phyloP scores from a whole-genome alignment of 1,140 invertebrate species.

The Scaptodrosophila lebanonensis region DNA sequence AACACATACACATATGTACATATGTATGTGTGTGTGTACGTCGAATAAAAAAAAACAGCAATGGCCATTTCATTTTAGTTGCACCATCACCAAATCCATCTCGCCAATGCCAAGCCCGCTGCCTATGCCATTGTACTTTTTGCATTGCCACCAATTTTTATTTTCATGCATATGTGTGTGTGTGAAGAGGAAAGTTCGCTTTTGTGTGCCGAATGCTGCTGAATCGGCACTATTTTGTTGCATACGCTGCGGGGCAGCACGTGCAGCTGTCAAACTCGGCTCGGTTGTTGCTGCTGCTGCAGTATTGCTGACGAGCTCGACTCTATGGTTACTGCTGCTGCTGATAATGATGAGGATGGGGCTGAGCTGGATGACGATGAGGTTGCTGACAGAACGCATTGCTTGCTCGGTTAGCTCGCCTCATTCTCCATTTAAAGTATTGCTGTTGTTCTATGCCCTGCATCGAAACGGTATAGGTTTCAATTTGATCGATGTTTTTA shows the following conservation, averaged over 20 bases:
- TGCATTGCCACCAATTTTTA: conserved; percentile 11
- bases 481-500: too few relatives aligned
- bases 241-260: conserved; percentile 30
- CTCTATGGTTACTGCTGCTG: too few relatives aligned
- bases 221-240: conserved; percentile 50
- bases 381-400: conserved; percentile 14
- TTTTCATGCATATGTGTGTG: too few relatives aligned
- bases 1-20: conserved; percentile 31
- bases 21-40: conserved; percentile 22
- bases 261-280: conserved; percentile 45
- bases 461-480: too few relatives aligned
- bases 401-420: conserved; percentile 20
- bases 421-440: conserved; percentile 17
- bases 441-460: too few relatives aligned
- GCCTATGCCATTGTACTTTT: conserved; percentile 6
- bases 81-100: conserved; percentile 5
- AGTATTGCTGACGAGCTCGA: neutral
- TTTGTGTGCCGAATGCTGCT: conserved; percentile 34
- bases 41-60: neutral
- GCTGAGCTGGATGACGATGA: conserved; percentile 18
- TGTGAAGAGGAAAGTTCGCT: too few relatives aligned
- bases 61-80: conserved; percentile 53
- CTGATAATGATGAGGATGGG: conserved; percentile 3
- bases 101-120: neutral
- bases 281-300: conserved; percentile 5